Evolutionary conservation across 2,113 vertebrate genomes (phyloP), one percentile per base, ranked within the genome.

Genomic region (Alces alces): DNA sequence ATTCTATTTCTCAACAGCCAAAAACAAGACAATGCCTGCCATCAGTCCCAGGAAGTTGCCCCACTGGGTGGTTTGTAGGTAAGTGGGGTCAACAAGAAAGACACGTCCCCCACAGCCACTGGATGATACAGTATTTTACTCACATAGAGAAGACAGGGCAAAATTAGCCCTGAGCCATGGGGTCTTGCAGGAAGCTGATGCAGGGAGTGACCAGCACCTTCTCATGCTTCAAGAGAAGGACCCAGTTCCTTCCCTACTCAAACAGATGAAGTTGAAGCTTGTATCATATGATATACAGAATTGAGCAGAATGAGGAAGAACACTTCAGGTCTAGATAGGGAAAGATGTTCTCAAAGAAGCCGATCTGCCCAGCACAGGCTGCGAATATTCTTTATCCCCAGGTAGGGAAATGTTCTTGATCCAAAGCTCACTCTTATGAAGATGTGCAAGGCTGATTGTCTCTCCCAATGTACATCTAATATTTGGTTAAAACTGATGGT

Each of bases 401-500:
- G 15, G 30, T 28, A 55, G 25, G 30, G 19, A 91, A 25, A 12
- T 82, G 23, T 43, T 82, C 21, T n/a, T 55, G 15, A 5, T 39
- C 12, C 45, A 64, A 15, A 28, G 1, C 2, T 12, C 30, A 47
- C 2, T n/a, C 16, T 11, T 55, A n/a, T 1, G n/a, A 16, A 36
- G 11, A 4, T 0, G 7, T 9, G 6, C 33, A 28, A 60, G 4
- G 12, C 0, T 43, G 36, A 57, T 6, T 55, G 1, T 43, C 45
- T 84, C 83, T 64, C 16, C 25, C 17, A 58, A 13, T 2, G 15
- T 64, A 5, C 36, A 73, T 43, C 17, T 50, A 64, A 21, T 25
- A 82, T 33, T 47, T 55, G 61, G 9, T 23, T 84, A 27, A 43
- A n/a, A 78, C 17, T 50, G 17, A 2, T 43, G 11, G 27, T 82